phyloP scores from a whole-genome alignment of 1,140 invertebrate species.

The Zaprionus africanus region DNA sequence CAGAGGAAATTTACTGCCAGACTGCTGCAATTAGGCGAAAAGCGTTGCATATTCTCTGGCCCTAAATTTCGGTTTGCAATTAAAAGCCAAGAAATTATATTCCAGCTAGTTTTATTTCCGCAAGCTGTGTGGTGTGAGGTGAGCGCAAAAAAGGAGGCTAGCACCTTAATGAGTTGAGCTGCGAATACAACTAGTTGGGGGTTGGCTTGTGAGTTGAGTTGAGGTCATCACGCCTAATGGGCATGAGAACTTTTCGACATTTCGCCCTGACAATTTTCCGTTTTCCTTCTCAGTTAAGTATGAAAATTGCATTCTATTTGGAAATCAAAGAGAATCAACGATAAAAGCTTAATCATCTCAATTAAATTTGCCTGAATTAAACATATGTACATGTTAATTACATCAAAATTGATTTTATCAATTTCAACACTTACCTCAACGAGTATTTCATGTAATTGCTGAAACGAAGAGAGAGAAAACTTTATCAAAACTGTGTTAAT shows the following conservation, averaged over 20 bases:
- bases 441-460: slow-evolving; percentile 49
- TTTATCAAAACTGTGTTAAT: slow-evolving; percentile 32
- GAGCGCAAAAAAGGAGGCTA: no score
- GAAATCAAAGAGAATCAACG: neutral
- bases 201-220: neutral
- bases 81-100: slow-evolving; percentile 60
- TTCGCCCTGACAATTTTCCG: neutral
- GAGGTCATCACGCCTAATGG: slow-evolving; percentile 13
- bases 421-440: slow-evolving; percentile 50
- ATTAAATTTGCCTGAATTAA: neutral
- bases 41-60: slow-evolving; percentile 64
- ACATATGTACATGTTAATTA: slow-evolving; percentile 11
- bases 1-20: slow-evolving; percentile 54
- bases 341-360: neutral
- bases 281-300: neutral
- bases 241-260: slow-evolving; percentile 9
- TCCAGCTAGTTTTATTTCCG: slow-evolving; percentile 20
- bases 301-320: neutral
- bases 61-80: slow-evolving; percentile 57
- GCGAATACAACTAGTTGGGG: neutral
- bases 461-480: slow-evolving; percentile 34
- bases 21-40: slow-evolving; percentile 66
- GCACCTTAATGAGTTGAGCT: slow-evolving; percentile 47
- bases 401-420: slow-evolving; percentile 2
- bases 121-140: neutral